A percentile compares a stretch with the other conserved stretches of the same genome.
Conservation (phyloP, 2,797 vertebrate genomes). For the Cheirogaleus major region DNA sequence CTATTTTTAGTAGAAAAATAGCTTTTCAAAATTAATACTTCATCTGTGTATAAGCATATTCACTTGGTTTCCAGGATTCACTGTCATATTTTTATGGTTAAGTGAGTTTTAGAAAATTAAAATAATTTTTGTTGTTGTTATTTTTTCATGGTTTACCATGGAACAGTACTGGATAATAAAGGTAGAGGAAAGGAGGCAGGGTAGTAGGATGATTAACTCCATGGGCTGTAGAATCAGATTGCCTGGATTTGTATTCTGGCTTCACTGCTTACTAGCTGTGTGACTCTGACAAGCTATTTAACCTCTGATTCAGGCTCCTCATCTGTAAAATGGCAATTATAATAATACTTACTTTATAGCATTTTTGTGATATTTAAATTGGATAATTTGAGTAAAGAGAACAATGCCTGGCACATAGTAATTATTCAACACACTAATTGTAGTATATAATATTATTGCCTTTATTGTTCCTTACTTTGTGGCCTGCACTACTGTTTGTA, state of each 20-base stretch:
- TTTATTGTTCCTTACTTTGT: slow-evolving; percentile 30
- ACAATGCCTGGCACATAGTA: not conserved
- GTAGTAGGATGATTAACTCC: not conserved
- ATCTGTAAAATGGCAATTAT: not conserved
- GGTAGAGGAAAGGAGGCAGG: not conserved
- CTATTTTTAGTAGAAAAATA: slow-evolving; percentile 34
- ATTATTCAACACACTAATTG: not conserved
- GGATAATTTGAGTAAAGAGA: slow-evolving; percentile 42
- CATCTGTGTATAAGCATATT: not conserved
- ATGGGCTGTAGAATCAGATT: not conserved
- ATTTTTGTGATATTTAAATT: slow-evolving; percentile 40
- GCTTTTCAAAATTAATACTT: slow-evolving; percentile 25
- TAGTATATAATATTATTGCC: not conserved
- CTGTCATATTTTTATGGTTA: slow-evolving; percentile 28
- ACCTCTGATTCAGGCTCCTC: slow-evolving; percentile 21
- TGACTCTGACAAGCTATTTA: not conserved
- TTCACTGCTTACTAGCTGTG: not conserved
- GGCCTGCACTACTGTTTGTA: not conserved
- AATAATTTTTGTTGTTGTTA: slow-evolving; percentile 6
- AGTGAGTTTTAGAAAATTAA: slow-evolving; percentile 52
- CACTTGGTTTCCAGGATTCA: slow-evolving; percentile 20
- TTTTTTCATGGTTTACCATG: not conserved
- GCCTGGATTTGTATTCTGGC: not conserved
- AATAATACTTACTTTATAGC: not conserved
- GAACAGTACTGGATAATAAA: not conserved